These are phyloP conservation scores for Rafetus swinhoei DNA, from an alignment of 2,113 vertebrate genomes.

Conservation along the genomic window DNA sequence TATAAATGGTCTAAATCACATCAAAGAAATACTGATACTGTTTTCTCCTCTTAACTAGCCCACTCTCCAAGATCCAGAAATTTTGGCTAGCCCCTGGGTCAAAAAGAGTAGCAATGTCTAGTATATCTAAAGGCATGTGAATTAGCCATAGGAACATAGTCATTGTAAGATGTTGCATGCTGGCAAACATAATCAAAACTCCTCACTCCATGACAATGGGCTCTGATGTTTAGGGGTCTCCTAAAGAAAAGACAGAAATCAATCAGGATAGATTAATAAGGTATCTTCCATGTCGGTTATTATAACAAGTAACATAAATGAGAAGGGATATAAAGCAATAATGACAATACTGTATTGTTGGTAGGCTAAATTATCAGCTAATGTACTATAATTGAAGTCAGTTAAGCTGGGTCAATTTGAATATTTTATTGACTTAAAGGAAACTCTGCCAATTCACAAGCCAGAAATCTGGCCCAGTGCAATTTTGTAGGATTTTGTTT, in stretches of 20 bases:
- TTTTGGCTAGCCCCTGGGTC: background rate
- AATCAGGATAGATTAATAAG: rapidly evolving
- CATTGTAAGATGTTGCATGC: background rate
- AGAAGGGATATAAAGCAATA: background rate
- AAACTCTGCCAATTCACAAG: conserved; percentile 13
- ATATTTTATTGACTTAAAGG: conserved; percentile 4
- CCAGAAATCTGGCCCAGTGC: background rate
- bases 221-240: background rate
- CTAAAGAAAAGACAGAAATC: background rate
- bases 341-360: background rate
- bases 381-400: conserved; percentile 37
- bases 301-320: background rate
- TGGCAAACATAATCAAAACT: background rate
- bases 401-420: conserved; percentile 28
- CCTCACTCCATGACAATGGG: background rate
- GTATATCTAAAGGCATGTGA: background rate
- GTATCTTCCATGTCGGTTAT: background rate
- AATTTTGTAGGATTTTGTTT: conserved; percentile 11
- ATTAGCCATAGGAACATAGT: background rate
- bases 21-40: background rate
- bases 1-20: background rate
- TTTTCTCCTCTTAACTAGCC: background rate
- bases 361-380: conserved; percentile 2
- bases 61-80: background rate
- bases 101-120: background rate